Percentiles rank a stretch among this genome's conserved stretches.
Evolutionary conservation across 2,113 vertebrate genomes (phyloP).

Genomic region (Xyrauchen texanus): DNA sequence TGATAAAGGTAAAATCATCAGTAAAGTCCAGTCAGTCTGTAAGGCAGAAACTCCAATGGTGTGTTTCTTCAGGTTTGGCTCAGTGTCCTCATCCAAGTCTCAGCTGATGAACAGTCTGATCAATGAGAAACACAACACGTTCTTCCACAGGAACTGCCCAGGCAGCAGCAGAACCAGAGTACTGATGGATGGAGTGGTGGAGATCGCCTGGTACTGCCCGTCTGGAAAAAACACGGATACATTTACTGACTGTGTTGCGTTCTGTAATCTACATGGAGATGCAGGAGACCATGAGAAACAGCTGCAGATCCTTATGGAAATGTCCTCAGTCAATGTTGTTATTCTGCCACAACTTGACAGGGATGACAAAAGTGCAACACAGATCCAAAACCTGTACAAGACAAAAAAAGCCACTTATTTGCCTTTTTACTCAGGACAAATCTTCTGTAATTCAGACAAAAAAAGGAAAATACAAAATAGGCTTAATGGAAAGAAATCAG

Average conservation of each 20-base stretch:
- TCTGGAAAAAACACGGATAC: slow-evolving; percentile 52
- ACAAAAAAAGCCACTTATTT: not conserved
- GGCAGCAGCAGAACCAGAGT: slow-evolving; percentile 65
- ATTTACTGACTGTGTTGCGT: not conserved
- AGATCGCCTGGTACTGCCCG: slow-evolving; percentile 80
- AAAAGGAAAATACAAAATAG: not conserved
- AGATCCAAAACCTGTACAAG: no score
- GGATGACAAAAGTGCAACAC: no score
- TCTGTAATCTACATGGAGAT: not conserved
- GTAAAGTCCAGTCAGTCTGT: slow-evolving; percentile 62
- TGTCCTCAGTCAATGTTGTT: no score
- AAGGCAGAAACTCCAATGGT: slow-evolving; percentile 67
- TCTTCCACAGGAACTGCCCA: slow-evolving; percentile 72
- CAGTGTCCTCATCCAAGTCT: slow-evolving; percentile 76
- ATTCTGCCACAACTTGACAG: no score
- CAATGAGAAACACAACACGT: slow-evolving; percentile 68
- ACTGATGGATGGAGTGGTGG: slow-evolving; percentile 74
- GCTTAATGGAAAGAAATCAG: not conserved
- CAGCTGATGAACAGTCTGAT: slow-evolving; percentile 75
- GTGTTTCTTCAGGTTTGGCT: slow-evolving; percentile 74
- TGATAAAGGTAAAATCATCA: not conserved
- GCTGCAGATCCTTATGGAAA: no score
- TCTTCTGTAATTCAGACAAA: not conserved
- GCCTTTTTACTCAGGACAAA: not conserved
- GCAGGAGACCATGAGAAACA: no score